Evolutionary conservation across 2,113 vertebrate species (phyloP), one percentile per base, ranked within the genome.

Genomic region (Prietella phreatophila): DNA sequence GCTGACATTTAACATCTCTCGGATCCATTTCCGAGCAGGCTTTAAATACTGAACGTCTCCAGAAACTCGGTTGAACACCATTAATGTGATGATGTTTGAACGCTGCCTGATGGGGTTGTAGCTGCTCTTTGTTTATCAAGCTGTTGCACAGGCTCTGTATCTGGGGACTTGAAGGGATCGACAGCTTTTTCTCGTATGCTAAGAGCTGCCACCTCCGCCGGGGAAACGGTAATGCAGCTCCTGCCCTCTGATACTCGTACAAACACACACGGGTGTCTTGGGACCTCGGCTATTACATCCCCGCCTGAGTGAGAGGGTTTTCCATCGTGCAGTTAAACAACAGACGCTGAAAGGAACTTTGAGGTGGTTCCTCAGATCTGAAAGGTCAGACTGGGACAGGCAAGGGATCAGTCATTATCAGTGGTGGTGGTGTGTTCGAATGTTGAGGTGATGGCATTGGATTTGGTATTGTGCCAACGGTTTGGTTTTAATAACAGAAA

Each of bases 251-350:
- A 63, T 76, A 42, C 20, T 36, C 19, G 47, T 27, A 84, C 69
- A 86, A 76, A 86, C 69, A 67, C 58, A 69, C 19, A 14, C 47
- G 0, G 55, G 30, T 47, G 81, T 86, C 88, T 60, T 69, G 88
- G 81, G 84, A 82, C 47, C 56, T 83, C 56, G 2, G 10, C 33
- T 84, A 67, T 47, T 10, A 67, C 61, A 80, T 33, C 47, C 75
- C 56, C 36, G 19, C 27, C 39, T 79, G n/a, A 50, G 15, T n/a
- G 5, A 69, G 25, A 25, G 10, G 42, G 69, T 47, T 75, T 85
- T 47, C 55, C 55, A 63, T 1, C 15, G 0, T 33, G 13, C 63
- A 8, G 63, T 30, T 13, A 83, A 47, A 83, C 15, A 17, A 30
- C 13, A 10, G 27, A 30, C 30, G 25, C 39, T 30, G 25, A n/a